Evolutionary conservation across 2,888 invertebrate species (phyloP), one percentile per base, ranked within the genome.

Genomic region (Lithophane leautieri): DNA sequence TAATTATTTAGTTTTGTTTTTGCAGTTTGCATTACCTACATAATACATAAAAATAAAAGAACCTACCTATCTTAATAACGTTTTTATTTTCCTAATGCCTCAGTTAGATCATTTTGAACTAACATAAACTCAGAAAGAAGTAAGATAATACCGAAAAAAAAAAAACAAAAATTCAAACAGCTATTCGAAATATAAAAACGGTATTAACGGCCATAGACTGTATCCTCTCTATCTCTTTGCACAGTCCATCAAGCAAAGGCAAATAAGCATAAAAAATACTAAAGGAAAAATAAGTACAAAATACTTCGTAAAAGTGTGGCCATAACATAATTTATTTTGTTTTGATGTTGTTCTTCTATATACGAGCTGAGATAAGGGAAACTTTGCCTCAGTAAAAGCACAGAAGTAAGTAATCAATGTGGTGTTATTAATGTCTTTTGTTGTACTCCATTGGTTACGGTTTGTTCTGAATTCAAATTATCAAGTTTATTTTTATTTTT

Each of bases 341-440:
- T 89, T 89, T 88, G 83, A 88, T 89, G 89, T 89, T 86, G 83
- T 87, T 89, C 77, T 71, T 81, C 74, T 81, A 42, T 84, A 79
- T 81, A 82, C 82, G 84, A 61, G 75, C 73, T 71, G 67, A 83
- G 89, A 87, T 88, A 89, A 89, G 76, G 74, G 76, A 79, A 89
- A 88, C 78, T 89, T 85, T 84, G 72, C 47, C 42, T 77, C 65
- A 54, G 78, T 74, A 79, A 83, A 83, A 34, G 6, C 34, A 34
- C 34, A 34, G 34, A 34, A 84, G 88, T 82, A 87, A 78, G 79
- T 73, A 81, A 88, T 87, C 89, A 87, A 86, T 87, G 86, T 78
- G 79, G 72, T 79, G 86, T 89, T 87, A 88, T 87, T 87, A 89
- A 88, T 89, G 86, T 80, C 8, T 85, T 89, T 89, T 82, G 88